These are phyloP conservation scores for Drosophila pallidifrons DNA, from an alignment of 1,140 invertebrate genomes.

Conservation along the genomic window DNA sequence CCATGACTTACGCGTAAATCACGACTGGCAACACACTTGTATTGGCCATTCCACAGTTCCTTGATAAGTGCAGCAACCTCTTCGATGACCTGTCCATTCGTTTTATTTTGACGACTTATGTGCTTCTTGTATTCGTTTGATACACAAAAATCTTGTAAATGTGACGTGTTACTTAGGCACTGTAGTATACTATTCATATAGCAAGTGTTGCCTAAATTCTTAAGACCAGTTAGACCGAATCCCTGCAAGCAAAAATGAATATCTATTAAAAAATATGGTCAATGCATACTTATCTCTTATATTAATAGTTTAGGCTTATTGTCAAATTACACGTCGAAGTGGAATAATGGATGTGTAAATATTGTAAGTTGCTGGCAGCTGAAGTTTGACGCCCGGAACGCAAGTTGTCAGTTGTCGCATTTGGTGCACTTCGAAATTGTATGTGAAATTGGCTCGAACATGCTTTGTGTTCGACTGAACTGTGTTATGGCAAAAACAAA, in stretches of 20 bases:
- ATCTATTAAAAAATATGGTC: background rate
- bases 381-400: slow-evolving; percentile 72
- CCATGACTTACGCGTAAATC: slow-evolving; percentile 87
- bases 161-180: slow-evolving; percentile 92
- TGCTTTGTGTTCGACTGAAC: slow-evolving; percentile 70
- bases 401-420: slow-evolving; percentile 74
- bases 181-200: slow-evolving; percentile 99
- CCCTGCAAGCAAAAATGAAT: slow-evolving; percentile 85
- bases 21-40: slow-evolving; percentile 91
- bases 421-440: slow-evolving; percentile 38
- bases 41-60: slow-evolving; percentile 91
- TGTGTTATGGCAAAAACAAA: slow-evolving; percentile 7
- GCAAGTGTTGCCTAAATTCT: slow-evolving; percentile 97
- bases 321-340: slow-evolving; percentile 63
- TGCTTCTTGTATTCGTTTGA: slow-evolving; percentile 87
- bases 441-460: slow-evolving; percentile 53
- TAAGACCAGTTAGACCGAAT: slow-evolving; percentile 92
- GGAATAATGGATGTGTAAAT: slow-evolving; percentile 76
- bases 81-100: slow-evolving; percentile 89
- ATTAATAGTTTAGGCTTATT: background rate
- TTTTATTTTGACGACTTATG: slow-evolving; percentile 86
- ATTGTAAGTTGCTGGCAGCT: slow-evolving; percentile 66
- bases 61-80: slow-evolving; percentile 91
- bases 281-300: no score
- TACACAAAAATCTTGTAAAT: slow-evolving; percentile 91